Conservation (phyloP, 2,113 vertebrate genomes). For the Odocoileus virginianus region DNA sequence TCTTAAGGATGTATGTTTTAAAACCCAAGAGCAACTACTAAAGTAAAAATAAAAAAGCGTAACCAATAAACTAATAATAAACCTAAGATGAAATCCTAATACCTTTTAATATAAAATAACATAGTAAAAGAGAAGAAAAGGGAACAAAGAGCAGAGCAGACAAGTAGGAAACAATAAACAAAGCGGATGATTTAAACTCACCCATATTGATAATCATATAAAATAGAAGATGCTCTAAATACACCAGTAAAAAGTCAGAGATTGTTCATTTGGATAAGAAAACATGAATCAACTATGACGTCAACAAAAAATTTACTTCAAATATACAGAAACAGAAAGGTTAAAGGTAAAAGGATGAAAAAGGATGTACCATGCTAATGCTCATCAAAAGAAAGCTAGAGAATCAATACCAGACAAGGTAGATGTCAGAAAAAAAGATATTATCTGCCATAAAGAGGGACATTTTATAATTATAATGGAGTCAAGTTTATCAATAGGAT, state of each 20-base stretch:
- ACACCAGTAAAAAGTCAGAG: not conserved
- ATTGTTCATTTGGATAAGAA: not conserved
- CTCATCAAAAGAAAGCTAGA: not conserved
- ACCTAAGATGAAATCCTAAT: not conserved
- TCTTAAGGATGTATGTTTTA: not conserved
- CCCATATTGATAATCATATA: not conserved
- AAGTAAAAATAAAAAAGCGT: not conserved
- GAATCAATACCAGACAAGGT: not conserved
- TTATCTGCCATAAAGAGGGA: not conserved
- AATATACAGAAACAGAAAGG: not conserved
- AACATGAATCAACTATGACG: not conserved
- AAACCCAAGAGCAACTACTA: not conserved
- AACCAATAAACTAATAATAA: not conserved
- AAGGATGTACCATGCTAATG: not conserved
- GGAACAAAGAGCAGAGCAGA: not conserved
- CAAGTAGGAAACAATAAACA: not conserved
- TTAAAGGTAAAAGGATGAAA: not conserved
- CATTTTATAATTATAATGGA: not conserved
- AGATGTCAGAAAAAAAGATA: not conserved
- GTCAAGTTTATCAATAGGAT: not conserved
- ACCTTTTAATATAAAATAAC: not conserved
- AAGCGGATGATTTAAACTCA: not conserved
- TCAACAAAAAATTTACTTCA: not conserved
- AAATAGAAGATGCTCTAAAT: not conserved
- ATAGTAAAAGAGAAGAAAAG: not conserved